A percentile compares a stretch with the other conserved stretches of the same genome.
phyloP scores from a whole-genome alignment of 2,113 vertebrate genomes.

The Oreotrochilus melanogaster region DNA sequence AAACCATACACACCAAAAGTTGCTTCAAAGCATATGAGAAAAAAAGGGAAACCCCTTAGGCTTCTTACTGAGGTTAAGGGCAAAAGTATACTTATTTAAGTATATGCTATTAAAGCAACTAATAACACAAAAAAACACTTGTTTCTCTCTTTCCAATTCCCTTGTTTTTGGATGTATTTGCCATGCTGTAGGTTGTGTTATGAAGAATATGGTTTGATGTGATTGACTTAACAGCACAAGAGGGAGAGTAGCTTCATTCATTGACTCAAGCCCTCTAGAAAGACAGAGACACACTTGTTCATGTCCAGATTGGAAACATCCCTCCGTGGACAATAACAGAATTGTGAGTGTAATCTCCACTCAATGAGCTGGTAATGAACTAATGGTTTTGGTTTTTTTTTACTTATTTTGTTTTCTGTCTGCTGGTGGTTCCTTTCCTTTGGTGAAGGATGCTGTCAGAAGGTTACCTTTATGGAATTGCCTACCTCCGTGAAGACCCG shows the following conservation, averaged over 20 bases:
- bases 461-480: constrained; percentile 85
- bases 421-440: background rate
- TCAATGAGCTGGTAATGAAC: background rate
- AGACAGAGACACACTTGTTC: background rate
- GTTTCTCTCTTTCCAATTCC: background rate
- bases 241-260: background rate
- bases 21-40: background rate
- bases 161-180: background rate
- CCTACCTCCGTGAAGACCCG: constrained; percentile 73
- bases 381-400: background rate
- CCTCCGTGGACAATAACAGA: background rate
- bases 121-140: background rate
- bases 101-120: background rate
- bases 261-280: background rate
- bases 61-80: background rate
- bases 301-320: fast-evolving
- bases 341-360: fast-evolving
- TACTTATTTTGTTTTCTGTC: background rate
- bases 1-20: background rate
- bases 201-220: background rate
- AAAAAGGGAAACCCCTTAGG: background rate
- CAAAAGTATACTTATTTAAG: background rate
- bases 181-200: fast-evolving
- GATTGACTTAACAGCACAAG: background rate
- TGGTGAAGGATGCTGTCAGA: constrained; percentile 90